Evolutionary conservation across 2,797 vertebrate species (phyloP).

Genomic region (Sebastes aleutianus): DNA sequence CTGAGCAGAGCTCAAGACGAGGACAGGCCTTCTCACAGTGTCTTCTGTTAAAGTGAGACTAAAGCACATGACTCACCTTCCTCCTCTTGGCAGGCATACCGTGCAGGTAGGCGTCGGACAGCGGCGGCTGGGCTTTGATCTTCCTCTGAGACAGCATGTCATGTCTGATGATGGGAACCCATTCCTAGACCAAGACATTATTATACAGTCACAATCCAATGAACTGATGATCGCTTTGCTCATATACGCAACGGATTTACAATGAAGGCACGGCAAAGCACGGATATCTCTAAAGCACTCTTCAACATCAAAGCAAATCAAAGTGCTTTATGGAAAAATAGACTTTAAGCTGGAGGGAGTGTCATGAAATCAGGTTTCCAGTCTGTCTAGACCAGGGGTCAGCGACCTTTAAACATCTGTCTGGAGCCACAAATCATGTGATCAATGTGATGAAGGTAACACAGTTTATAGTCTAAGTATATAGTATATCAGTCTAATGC

Average conservation of each 20-base stretch:
- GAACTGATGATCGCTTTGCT: neutral
- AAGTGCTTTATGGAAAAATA: neutral
- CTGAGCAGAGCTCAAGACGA: neutral
- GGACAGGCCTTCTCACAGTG: neutral
- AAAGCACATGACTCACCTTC: slow-evolving; percentile 76
- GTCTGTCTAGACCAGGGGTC: too few species aligned
- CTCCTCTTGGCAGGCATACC: slow-evolving; percentile 91
- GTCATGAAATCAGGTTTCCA: too few species aligned
- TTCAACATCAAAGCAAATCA: neutral
- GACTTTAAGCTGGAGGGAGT: too few species aligned
- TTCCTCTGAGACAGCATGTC: slow-evolving; percentile 88
- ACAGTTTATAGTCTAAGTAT: too few species aligned
- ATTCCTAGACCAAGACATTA: slow-evolving; percentile 77
- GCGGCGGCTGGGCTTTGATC: slow-evolving; percentile 85
- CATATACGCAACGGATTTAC: neutral
- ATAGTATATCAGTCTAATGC: too few species aligned
- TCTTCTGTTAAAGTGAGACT: too few species aligned
- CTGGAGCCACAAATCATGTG: too few species aligned
- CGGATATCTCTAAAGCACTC: neutral
- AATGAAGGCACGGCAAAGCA: neutral
- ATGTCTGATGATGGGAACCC: slow-evolving; percentile 88
- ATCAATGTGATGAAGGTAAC: too few species aligned
- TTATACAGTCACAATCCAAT: neutral
- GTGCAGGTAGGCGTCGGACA: slow-evolving; percentile 88
- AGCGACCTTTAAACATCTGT: too few species aligned